These are phyloP conservation scores for Conchocele bisecta DNA, from an alignment of 2,888 invertebrate genomes.

Conservation along the genomic window DNA sequence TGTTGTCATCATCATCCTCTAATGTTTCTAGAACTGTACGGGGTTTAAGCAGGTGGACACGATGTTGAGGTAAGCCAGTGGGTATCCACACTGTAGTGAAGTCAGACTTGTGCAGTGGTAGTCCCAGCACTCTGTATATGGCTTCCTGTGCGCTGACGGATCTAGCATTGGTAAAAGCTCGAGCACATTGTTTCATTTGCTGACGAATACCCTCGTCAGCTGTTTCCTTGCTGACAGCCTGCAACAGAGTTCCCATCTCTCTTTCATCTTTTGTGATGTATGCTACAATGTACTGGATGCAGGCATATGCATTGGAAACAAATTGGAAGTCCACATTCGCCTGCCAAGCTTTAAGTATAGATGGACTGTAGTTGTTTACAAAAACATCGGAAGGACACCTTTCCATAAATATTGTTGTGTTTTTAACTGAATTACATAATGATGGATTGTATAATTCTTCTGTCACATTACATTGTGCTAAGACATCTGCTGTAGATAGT, in stretches of 20 bases:
- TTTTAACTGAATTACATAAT: not conserved
- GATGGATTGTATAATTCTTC: not conserved
- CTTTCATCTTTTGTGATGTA: conserved; percentile 23
- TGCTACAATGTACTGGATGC: conserved; percentile 15
- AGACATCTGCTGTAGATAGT: conserved; percentile 5
- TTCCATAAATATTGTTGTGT: conserved; percentile 3
- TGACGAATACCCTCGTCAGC: not conserved
- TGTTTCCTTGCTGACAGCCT: conserved; percentile 4
- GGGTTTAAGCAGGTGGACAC: conserved; percentile 6
- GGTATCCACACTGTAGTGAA: conserved; percentile 16
- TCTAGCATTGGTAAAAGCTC: conserved; percentile 8
- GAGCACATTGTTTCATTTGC: conserved; percentile 17
- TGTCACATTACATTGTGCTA: conserved; percentile 8
- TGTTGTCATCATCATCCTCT: conserved; percentile 2
- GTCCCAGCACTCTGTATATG: conserved; percentile 5
- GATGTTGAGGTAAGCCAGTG: conserved; percentile 4
- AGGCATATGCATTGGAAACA: conserved; percentile 17
- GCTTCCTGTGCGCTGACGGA: conserved; percentile 14
- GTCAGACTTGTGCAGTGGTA: conserved; percentile 11
- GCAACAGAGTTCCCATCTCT: conserved; percentile 6
- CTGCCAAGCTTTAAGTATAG: conserved; percentile 1
- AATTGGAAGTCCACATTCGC: conserved; percentile 9
- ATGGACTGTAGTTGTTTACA: conserved; percentile 15
- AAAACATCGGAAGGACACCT: not conserved
- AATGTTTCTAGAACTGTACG: not conserved